Evolutionary conservation across 2,888 invertebrate genomes (phyloP).

Genomic region (Bibio marci): DNA sequence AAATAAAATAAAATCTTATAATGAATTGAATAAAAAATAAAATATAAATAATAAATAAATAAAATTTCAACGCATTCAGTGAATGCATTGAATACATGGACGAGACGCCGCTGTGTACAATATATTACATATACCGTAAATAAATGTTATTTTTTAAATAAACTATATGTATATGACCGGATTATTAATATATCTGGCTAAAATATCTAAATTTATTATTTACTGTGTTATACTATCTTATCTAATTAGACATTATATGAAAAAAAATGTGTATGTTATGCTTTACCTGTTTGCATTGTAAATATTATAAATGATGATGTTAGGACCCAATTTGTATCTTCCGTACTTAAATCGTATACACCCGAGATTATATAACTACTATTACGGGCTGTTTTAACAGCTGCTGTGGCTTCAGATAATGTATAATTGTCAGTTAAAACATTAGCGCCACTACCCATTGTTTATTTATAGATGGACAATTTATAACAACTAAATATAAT

Average conservation of each 20-base stretch:
- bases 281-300: conserved; percentile 91
- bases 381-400: conserved; percentile 23
- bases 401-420: conserved; percentile 13
- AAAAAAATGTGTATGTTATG: conserved; percentile 12
- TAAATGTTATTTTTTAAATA: too few relatives aligned
- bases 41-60: too few relatives aligned
- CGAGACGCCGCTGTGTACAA: too few relatives aligned
- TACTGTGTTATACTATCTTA: background rate
- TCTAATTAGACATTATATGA: background rate
- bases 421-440: background rate
- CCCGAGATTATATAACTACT: conserved; percentile 35
- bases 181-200: too few relatives aligned
- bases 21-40: too few relatives aligned
- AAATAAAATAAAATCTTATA: too few relatives aligned
- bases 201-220: background rate
- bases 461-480: too few relatives aligned
- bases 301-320: conserved; percentile 81
- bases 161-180: too few relatives aligned
- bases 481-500: too few relatives aligned
- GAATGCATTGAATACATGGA: too few relatives aligned
- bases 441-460: background rate
- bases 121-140: too few relatives aligned
- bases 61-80: too few relatives aligned
- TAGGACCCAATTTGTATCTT: conserved; percentile 79
- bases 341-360: conserved; percentile 46